Conservation (phyloP, 2,888 invertebrate genomes). For the Macrophya alboannulata region DNA sequence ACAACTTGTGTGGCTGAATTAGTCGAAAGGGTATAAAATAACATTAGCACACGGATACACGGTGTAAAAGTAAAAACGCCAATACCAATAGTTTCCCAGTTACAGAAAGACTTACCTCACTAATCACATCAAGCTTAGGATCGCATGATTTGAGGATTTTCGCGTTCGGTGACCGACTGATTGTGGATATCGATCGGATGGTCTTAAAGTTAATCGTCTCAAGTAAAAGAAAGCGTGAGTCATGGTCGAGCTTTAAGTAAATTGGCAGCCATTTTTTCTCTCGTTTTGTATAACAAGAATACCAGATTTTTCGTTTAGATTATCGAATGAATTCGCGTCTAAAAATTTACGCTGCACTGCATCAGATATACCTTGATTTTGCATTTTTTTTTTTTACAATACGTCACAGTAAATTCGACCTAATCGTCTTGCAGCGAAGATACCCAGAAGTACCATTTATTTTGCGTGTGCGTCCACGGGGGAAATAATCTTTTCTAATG, state of each 20-base stretch:
- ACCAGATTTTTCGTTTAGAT: neutral
- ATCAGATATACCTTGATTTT: neutral
- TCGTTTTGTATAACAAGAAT: neutral
- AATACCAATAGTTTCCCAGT: neutral
- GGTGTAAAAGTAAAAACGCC: neutral
- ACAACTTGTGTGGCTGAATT: neutral
- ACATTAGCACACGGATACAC: no score
- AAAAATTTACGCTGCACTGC: neutral
- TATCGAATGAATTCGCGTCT: neutral
- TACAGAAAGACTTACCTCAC: neutral
- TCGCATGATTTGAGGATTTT: neutral
- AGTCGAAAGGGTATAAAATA: neutral
- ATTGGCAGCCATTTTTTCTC: neutral
- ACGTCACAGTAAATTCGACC: neutral
- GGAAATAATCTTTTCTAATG: neutral
- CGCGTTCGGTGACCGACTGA: slow-evolving; percentile 28
- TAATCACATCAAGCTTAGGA: neutral
- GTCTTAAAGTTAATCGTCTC: slow-evolving; percentile 30
- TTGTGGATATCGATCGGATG: slow-evolving; percentile 35
- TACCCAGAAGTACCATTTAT: no score
- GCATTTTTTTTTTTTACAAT: neutral
- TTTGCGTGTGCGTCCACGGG: neutral
- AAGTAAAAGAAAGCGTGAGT: neutral
- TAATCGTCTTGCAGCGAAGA: neutral
- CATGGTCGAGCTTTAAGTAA: neutral